Evolutionary conservation across 2,113 vertebrate species (phyloP).

Genomic region (Rousettus leschenaultii): DNA sequence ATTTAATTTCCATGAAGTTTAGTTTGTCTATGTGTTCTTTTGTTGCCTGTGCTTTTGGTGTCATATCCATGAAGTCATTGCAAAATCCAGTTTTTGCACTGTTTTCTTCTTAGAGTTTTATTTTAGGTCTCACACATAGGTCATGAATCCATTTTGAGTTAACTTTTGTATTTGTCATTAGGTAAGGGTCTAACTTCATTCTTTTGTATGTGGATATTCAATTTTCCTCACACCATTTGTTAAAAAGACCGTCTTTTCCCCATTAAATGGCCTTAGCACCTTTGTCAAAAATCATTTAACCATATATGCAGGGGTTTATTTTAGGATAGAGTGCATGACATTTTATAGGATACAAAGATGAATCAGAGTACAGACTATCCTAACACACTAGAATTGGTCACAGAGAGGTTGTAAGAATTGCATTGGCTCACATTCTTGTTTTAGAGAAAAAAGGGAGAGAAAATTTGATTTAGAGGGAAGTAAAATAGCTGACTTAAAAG

Average conservation of each 20-base stretch:
- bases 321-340: background rate
- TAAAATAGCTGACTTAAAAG: slow-evolving; percentile 5
- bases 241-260: background rate
- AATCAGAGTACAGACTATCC: slow-evolving; percentile 29
- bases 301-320: slow-evolving; percentile 20
- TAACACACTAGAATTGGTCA: slow-evolving; percentile 13
- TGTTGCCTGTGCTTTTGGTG: background rate
- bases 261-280: background rate
- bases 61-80: slow-evolving; percentile 11
- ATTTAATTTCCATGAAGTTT: background rate
- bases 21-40: background rate
- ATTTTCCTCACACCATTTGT: background rate
- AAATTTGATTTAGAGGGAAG: background rate
- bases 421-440: slow-evolving; percentile 39
- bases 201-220: background rate
- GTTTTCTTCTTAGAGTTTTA: background rate
- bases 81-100: background rate
- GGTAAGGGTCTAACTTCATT: background rate
- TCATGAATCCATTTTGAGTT: background rate
- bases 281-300: slow-evolving; percentile 32
- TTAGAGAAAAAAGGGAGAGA: background rate
- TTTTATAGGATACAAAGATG: slow-evolving; percentile 44
- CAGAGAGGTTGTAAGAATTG: background rate
- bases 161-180: slow-evolving; percentile 17
- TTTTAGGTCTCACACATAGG: slow-evolving; percentile 16